Evolutionary conservation across 1,140 invertebrate species (phyloP), one percentile per base, ranked within the genome.

Genomic region (Drosophila carrolli): DNA sequence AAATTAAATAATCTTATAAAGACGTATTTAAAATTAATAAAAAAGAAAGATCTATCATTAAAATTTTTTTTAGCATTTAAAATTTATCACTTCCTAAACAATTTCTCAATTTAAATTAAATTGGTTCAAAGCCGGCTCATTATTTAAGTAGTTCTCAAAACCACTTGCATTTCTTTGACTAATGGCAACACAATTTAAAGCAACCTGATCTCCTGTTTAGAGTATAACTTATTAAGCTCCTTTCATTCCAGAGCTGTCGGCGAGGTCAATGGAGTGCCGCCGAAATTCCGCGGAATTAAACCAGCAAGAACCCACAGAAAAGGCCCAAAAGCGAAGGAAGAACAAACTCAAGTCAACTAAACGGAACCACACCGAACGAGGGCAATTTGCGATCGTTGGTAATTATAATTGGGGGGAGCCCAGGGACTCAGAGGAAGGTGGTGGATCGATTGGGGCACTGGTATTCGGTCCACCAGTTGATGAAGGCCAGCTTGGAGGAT

Each of bases 201-300:
- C 38, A 60, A 32, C 16, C 27, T 1, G 4, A 13, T 19, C 14
- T 35, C 9, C n/a, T 1, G 0, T 16, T 10, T 46, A 74, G 75
- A 38, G 75, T 66, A 82, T 62, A 59, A 44, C 48, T 72, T 76
- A 83, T 75, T 62, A 58, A 35, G 58, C 59, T 44, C 13, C 23
- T 35, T 16, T 23, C 63, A 40, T 44, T 29, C 23, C 44, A 27
- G 27, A 27, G 41, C 62, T 51, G 75, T 56, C 78, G 82, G 74
- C 78, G 78, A 65, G 61, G 78, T 81, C 81, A 81, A 82, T 86
- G 61, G 16, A 84, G 72, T 68, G 84, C 84, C 83, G 76, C 60
- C 65, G 73, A 84, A 89, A 88, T 88, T 88, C 84, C 72, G 56
- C 44, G 63, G 59, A 88, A 89, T 89, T 80, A 77, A 88, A 75